Conservation (phyloP, 2,888 invertebrate genomes). For the Cylloceria caligata region DNA sequence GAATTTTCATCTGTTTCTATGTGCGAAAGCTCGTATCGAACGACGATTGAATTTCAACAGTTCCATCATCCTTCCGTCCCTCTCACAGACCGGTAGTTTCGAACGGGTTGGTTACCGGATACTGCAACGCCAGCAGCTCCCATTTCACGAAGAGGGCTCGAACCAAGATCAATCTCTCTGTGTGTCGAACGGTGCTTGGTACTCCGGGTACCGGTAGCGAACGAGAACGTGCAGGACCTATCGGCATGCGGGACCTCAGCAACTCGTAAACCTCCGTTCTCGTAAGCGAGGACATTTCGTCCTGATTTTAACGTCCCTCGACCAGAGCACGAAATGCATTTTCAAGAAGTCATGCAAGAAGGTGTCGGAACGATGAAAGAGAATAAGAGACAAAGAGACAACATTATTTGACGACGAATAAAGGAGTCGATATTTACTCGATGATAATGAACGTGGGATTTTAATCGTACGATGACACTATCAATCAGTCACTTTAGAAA, state of each 20-base stretch:
- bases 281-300: slow-evolving; percentile 52
- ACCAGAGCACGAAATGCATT: slow-evolving; percentile 36
- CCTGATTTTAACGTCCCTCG: slow-evolving; percentile 47
- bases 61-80: slow-evolving; percentile 28
- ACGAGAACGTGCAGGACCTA: slow-evolving; percentile 41
- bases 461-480: slow-evolving; percentile 1
- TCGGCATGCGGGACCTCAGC: slow-evolving; percentile 41
- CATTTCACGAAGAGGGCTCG: slow-evolving; percentile 12
- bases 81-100: slow-evolving; percentile 29
- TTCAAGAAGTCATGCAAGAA: slow-evolving; percentile 26
- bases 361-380: background rate
- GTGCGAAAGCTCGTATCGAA: slow-evolving; percentile 41
- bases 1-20: slow-evolving; percentile 25
- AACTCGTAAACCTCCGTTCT: slow-evolving; percentile 41
- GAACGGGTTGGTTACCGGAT: slow-evolving; percentile 17
- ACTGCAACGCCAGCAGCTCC: slow-evolving; percentile 31
- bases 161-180: slow-evolving; percentile 49
- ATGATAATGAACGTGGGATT: no score
- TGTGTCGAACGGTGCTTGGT: slow-evolving; percentile 14
- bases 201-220: slow-evolving; percentile 25
- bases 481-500: background rate
- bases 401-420: background rate
- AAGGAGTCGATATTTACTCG: slow-evolving; percentile 2
- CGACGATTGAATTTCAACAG: slow-evolving; percentile 57
- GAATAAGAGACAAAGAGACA: slow-evolving; percentile 21